Conservation (phyloP, 2,888 invertebrate genomes). For the Polylopha cassiicola region DNA sequence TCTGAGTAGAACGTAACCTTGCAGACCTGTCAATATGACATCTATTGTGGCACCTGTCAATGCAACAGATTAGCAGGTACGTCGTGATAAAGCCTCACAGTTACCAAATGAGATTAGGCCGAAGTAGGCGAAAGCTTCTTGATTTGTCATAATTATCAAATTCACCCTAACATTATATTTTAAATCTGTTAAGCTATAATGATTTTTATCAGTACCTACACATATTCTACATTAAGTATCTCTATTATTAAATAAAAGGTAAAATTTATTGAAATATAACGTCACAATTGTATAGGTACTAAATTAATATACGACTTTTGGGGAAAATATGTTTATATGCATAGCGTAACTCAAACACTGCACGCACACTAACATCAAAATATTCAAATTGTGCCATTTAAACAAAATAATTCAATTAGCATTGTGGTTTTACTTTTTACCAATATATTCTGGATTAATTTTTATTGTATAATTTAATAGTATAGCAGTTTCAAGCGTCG, state of each 20-base stretch:
- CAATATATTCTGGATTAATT: too few relatives aligned
- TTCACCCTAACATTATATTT: background rate
- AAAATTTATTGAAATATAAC: too few relatives aligned
- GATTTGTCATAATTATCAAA: background rate
- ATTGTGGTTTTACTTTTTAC: too few relatives aligned
- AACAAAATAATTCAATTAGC: too few relatives aligned
- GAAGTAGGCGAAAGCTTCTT: constrained; percentile 73
- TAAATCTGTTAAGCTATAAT: too few relatives aligned
- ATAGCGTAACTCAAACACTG: constrained; percentile 2
- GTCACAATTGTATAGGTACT: background rate
- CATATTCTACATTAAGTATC: too few relatives aligned
- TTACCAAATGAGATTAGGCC: constrained; percentile 99
- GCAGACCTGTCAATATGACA: constrained; percentile 32
- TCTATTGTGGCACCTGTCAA: constrained; percentile 31
- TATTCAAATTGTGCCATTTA: constrained; percentile 11
- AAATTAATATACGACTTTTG: background rate
- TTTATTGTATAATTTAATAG: too few relatives aligned
- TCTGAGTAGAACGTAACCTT: constrained; percentile 79
- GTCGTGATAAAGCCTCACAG: constrained; percentile 85
- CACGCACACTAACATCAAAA: constrained; percentile 12
- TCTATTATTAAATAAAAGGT: too few relatives aligned
- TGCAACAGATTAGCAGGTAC: constrained; percentile 35
- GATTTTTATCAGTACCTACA: too few relatives aligned
- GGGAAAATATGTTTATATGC: background rate
- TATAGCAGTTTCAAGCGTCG: too few relatives aligned